Base-by-base conservation (phyloP, 2,888 invertebrate genomes). In the Agrotis puta region DNA sequence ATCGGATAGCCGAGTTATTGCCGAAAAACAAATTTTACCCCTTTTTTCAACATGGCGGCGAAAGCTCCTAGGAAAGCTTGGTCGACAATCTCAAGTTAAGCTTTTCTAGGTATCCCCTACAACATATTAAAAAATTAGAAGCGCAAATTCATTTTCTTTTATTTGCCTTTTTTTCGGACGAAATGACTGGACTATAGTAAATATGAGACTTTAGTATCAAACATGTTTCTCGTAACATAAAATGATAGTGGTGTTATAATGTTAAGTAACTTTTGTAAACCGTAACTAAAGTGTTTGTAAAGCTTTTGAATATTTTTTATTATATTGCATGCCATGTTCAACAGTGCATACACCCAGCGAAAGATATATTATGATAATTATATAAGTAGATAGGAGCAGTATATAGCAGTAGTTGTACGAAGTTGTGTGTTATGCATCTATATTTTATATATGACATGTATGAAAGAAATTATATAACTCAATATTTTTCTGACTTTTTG, bases 401-500 rank as follows among this genome's bases (percentile, higher is more conserved):
- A 91, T 89, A 88, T 90, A 91, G 90, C 84, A 83, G 92, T 94
- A 93, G 94, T 91, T 89, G 90, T 91, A 90, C 83, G 90, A 90
- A 88, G 86, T 92, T 92, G 92, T 92, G 92, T 94, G 92, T 92
- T 90, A 84, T 92, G 93, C 91, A 92, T 93, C 86, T 92, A 88
- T 91, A 87, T 85, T 85, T 90, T 91, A 90, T 79, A 80, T 92
- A 91, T 91, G 77, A 85, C 89, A 88, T 91, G 85, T 93, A 92
- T 91, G 88, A 87, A 81, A 89, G 83, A 89, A n/a, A 87, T 83
- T 70, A 69, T 82, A 73, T 84, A 86, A 84, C 82, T 87, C 84
- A 87, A 82, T 89, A 82, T 85, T 77, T 86, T 82, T 85, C 77
- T 85, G 81, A 89, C 81, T 88, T 51, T 88, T 88, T 92, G 92